These are phyloP conservation scores for Aythya baeri DNA, from an alignment of 2,113 vertebrate genomes.

Conservation along the genomic window DNA sequence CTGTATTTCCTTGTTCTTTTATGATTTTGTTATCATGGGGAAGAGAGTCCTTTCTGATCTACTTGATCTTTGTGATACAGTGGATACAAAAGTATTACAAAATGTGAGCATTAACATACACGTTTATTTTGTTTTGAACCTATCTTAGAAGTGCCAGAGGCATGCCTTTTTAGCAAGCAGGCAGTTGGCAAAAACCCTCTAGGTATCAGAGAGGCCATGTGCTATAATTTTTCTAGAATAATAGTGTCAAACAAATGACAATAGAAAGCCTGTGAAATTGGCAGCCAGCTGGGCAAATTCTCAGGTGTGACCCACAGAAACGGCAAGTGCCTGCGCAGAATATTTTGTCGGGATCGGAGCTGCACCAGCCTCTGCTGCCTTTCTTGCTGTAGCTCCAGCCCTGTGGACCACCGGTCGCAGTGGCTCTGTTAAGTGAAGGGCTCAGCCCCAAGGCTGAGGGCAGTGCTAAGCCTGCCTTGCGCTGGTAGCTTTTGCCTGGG, in stretches of 20 bases:
- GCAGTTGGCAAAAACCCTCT: slow-evolving; percentile 44
- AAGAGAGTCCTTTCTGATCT: background rate
- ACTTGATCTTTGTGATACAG: background rate
- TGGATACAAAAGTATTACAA: background rate
- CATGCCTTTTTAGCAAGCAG: slow-evolving; percentile 42
- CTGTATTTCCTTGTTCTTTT: background rate
- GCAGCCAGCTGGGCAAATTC: slow-evolving; percentile 57
- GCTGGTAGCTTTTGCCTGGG: background rate
- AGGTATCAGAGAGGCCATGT: slow-evolving; percentile 28
- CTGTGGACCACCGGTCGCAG: background rate
- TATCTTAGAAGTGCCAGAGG: slow-evolving; percentile 42
- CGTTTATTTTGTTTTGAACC: slow-evolving; percentile 7
- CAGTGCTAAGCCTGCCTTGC: background rate
- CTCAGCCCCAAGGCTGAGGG: background rate
- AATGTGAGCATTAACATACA: background rate
- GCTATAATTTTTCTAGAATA: slow-evolving; percentile 52
- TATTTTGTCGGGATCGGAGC: slow-evolving; percentile 13
- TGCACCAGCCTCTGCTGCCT: background rate
- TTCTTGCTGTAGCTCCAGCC: background rate
- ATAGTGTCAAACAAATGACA: slow-evolving; percentile 58
- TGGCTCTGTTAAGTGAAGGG: background rate
- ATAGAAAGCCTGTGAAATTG: slow-evolving; percentile 53
- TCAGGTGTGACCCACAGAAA: background rate
- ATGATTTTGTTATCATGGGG: background rate
- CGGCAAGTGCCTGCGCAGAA: background rate